A percentile compares a stretch with the other conserved stretches of the same genome.
Conservation (phyloP, 2,797 vertebrate genomes). For the Clarias laeviceps region DNA sequence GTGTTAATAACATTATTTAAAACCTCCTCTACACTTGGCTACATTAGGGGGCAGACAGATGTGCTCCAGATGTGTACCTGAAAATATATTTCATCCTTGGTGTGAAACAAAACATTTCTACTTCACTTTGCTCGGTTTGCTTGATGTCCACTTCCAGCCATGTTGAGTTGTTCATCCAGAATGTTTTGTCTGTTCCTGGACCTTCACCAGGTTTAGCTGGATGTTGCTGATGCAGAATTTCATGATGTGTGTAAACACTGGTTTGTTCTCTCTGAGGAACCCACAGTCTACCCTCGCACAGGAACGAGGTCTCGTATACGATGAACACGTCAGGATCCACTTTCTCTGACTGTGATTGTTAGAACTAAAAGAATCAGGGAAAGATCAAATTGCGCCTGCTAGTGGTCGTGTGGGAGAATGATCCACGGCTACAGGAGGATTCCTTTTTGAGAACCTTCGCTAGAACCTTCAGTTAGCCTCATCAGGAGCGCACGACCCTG, state of each 20-base stretch:
- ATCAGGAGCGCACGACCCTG: background rate
- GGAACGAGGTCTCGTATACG: background rate
- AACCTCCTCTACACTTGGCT: background rate
- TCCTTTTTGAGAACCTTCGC: constrained; percentile 16
- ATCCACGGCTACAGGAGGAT: background rate
- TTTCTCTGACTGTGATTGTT: background rate
- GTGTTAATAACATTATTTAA: background rate
- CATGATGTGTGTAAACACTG: background rate
- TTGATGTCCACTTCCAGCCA: background rate
- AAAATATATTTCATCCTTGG: background rate
- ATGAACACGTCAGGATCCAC: background rate
- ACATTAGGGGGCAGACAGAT: background rate
- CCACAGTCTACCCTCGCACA: too few relatives aligned
- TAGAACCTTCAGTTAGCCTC: constrained; percentile 41
- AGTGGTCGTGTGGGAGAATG: constrained; percentile 14
- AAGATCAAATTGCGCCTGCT: constrained; percentile 4
- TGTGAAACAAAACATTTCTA: background rate
- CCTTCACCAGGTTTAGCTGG: background rate
- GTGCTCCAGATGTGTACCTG: background rate
- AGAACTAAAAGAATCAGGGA: background rate
- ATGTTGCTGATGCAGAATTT: background rate
- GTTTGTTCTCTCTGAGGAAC: background rate
- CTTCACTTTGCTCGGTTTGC: background rate
- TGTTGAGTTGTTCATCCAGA: background rate
- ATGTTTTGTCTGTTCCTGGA: background rate